Evolutionary conservation across 37 sponge, comb jelly and placozoan species (phyloP), one percentile per base, ranked within the genome.

Genomic region (Aplysina aerophoba): DNA sequence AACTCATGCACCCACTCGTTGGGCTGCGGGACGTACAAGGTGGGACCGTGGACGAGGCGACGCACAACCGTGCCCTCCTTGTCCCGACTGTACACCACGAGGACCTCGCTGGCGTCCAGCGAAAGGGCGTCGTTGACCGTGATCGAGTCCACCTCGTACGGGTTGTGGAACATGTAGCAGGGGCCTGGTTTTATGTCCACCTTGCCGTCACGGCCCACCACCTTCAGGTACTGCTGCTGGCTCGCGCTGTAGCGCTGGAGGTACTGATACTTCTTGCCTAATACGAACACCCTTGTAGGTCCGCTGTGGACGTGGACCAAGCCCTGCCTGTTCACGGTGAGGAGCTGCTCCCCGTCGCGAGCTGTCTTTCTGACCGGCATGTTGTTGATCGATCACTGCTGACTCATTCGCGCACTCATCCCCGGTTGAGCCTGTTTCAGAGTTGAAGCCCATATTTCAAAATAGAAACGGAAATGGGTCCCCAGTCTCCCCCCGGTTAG

Each of bases 1-100:
- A 96, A 96, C 67, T 89, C 64, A 25, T 96, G 97, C 58, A 93
- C 44, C 97, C 97, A 96, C 66, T 96, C 97, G 77, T 93, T 87
- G 62, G 94, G 87, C n/a, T 87, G 59, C 0, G 94, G 97, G 0
- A 87, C 77, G 86, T 91, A 96, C 31, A 93, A 82, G 5, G 90
- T 91, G 57, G 97, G 97, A 24, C 97, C 97, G 65, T 93, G 71
- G 39, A 87, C 80, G 39, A 96, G 67, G 56, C 92, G 62, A 27
- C 95, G 73, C 59, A 74, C 53, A 20, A 96, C 90, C 27, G 85
- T 83, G 15, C 83, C 85, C 25, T 74, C 77, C 84, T 89, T 88
- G 27, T 85, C 78, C 27, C 73, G 78, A 69, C 88, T 86, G 79
- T 96, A 96, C 20, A 96, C 94, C 39, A 96, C 97, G 73, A 96